Percentiles rank a stretch among this genome's conserved stretches.
phyloP scores from a whole-genome alignment of 2,113 vertebrate species.

The Rhinolophus ferrumequinum region DNA sequence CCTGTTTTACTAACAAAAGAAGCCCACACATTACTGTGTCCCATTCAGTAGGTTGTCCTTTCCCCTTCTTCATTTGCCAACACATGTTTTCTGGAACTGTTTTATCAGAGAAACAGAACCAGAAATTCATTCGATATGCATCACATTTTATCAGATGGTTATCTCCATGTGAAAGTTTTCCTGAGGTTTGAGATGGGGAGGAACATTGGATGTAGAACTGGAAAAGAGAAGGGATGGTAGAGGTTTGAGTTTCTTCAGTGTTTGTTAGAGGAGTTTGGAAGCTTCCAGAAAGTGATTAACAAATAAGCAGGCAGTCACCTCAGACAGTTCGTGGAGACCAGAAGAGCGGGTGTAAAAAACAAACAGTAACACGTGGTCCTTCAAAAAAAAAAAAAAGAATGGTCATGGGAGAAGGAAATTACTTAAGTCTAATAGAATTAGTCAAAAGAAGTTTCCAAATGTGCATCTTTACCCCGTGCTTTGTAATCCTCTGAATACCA shows the following conservation, averaged over 20 bases:
- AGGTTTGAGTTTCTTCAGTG: not conserved
- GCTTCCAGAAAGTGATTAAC: not conserved
- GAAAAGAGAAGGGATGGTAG: not conserved
- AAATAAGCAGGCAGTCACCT: not conserved
- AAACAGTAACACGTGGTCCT: not conserved
- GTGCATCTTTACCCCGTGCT: not conserved
- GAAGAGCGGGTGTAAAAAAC: not conserved
- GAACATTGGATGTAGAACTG: not conserved
- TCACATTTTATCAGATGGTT: not conserved
- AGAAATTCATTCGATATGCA: not conserved
- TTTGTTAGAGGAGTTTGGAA: slow-evolving; percentile 2
- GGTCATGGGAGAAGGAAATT: slow-evolving; percentile 17
- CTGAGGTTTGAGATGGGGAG: not conserved
- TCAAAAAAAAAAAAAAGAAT: not conserved
- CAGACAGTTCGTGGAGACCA: not conserved
- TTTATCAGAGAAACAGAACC: not conserved
- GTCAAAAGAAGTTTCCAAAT: slow-evolving; percentile 49
- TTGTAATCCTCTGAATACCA: not conserved
- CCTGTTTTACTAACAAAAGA: not conserved
- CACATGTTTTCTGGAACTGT: not conserved
- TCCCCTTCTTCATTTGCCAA: not conserved
- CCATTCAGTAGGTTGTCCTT: not conserved
- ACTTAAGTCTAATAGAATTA: slow-evolving; percentile 51
- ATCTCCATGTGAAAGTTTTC: not conserved
- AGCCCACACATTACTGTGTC: not conserved